phyloP scores from a whole-genome alignment of 2,797 vertebrate species.

The Spea hammondii region DNA sequence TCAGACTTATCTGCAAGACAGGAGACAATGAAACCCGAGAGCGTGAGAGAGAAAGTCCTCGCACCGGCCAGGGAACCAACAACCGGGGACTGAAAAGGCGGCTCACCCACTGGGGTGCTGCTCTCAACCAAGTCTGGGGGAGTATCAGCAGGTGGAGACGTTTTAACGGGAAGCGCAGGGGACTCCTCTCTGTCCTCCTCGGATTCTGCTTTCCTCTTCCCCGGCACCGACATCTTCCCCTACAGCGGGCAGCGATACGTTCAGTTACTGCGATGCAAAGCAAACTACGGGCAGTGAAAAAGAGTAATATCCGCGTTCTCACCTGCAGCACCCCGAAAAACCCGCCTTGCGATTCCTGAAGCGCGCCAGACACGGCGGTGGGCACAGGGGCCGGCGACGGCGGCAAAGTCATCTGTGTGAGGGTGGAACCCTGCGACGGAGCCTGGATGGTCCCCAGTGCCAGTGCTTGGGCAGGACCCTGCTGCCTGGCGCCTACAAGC shows the following conservation, averaged over 20 bases:
- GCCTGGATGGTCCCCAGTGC: slow-evolving; percentile 72
- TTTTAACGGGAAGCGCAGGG: slow-evolving; percentile 54
- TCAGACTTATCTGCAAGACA: slow-evolving; percentile 67
- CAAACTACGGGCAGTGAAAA: neutral
- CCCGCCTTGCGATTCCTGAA: slow-evolving; percentile 41
- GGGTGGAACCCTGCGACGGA: slow-evolving; percentile 65
- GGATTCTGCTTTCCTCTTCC: slow-evolving; percentile 91
- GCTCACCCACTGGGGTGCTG: slow-evolving; percentile 65
- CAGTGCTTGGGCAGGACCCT: slow-evolving; percentile 79
- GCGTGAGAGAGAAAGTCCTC: no score
- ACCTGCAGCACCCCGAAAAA: slow-evolving; percentile 47
- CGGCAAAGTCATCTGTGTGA: slow-evolving; percentile 43
- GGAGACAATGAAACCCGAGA: neutral
- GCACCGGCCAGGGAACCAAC: no score
- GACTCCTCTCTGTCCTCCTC: slow-evolving; percentile 76
- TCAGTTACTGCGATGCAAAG: slow-evolving; percentile 63
- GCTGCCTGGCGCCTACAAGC: slow-evolving; percentile 89
- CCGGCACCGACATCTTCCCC: slow-evolving; percentile 76
- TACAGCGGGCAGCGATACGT: slow-evolving; percentile 58
- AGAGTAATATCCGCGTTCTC: neutral
- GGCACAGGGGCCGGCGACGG: slow-evolving; percentile 38
- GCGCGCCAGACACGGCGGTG: slow-evolving; percentile 12
- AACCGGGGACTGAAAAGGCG: no score
- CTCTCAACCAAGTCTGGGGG: slow-evolving; percentile 69
- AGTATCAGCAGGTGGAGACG: slow-evolving; percentile 64